phyloP scores from a whole-genome alignment of 2,888 invertebrate species.

The Tetrapedia diversipes region DNA sequence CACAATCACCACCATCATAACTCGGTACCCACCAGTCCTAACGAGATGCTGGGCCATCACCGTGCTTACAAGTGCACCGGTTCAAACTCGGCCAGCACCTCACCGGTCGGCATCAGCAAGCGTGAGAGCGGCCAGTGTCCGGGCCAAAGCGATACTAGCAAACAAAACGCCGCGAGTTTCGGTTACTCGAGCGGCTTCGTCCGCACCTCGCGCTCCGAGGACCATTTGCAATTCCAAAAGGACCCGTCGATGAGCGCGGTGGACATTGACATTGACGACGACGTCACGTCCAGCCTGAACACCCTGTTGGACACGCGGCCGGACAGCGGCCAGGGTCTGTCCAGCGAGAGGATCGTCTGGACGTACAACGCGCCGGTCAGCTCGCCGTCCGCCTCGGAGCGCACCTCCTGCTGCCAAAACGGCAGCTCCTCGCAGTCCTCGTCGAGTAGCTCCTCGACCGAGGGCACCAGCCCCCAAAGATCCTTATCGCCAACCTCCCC shows the following conservation, averaged over 20 bases:
- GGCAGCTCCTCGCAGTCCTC: slow-evolving; percentile 82
- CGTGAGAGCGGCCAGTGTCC: slow-evolving; percentile 79
- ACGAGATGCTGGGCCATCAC: slow-evolving; percentile 87
- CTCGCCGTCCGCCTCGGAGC: slow-evolving; percentile 84
- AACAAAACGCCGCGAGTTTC: slow-evolving; percentile 70
- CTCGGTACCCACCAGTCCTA: slow-evolving; percentile 89
- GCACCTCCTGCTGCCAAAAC: slow-evolving; percentile 85
- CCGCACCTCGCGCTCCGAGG: slow-evolving; percentile 95
- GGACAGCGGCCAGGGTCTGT: slow-evolving; percentile 85
- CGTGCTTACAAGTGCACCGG: slow-evolving; percentile 80
- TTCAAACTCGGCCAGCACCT: slow-evolving; percentile 84
- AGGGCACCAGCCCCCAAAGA: slow-evolving; percentile 82
- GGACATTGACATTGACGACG: slow-evolving; percentile 96
- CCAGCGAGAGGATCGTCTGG: slow-evolving; percentile 91
- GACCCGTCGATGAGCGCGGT: slow-evolving; percentile 92
- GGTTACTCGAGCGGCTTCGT: slow-evolving; percentile 86
- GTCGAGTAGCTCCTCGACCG: slow-evolving; percentile 78
- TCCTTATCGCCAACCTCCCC: slow-evolving; percentile 91
- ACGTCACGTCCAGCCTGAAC: slow-evolving; percentile 96
- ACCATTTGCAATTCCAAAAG: slow-evolving; percentile 93
- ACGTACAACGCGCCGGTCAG: slow-evolving; percentile 95
- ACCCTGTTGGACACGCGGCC: slow-evolving; percentile 92
- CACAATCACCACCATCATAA: slow-evolving; percentile 85
- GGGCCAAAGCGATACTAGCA: slow-evolving; percentile 61
- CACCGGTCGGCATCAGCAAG: slow-evolving; percentile 84